These are phyloP conservation scores for Xerus inauris DNA, from an alignment of 2,113 vertebrate genomes.

Conservation along the genomic window DNA sequence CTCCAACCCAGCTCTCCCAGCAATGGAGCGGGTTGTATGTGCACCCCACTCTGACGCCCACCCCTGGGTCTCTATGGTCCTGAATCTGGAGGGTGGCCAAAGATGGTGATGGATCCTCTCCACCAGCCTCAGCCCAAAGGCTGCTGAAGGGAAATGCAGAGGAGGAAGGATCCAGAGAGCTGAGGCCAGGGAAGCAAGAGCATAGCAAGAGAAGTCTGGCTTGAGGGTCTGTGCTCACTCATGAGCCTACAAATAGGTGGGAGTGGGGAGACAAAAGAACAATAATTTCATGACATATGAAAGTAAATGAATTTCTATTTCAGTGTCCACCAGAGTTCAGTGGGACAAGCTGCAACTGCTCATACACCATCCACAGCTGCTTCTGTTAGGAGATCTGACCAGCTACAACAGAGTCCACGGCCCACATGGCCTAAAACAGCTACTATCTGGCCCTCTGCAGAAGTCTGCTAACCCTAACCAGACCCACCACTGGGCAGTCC, in stretches of 20 bases:
- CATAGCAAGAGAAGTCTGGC: not conserved
- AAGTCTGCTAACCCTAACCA: not conserved
- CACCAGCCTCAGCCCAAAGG: not conserved
- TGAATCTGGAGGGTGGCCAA: not conserved
- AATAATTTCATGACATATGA: not conserved
- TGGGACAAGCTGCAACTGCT: not conserved
- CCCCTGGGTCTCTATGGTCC: not conserved
- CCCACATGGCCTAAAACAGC: not conserved
- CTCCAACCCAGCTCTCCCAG: not conserved
- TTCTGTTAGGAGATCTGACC: not conserved
- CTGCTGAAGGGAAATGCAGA: not conserved
- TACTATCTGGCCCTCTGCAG: not conserved
- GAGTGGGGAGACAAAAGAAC: not conserved
- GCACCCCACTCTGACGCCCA: not conserved
- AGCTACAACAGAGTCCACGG: accelerated
- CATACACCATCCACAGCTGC: not conserved
- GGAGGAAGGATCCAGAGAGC: not conserved
- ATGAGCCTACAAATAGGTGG: not conserved
- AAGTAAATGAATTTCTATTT: not conserved
- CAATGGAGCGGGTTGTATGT: accelerated
- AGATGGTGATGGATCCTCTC: not conserved
- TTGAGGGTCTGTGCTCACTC: not conserved
- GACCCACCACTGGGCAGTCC: not conserved
- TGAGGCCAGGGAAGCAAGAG: not conserved
- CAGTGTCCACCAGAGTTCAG: not conserved